A percentile compares a stretch with the other conserved stretches of the same genome.
These are phyloP conservation scores for Physeter macrocephalus DNA, from an alignment of 2,113 vertebrate genomes.

Conservation along the genomic window DNA sequence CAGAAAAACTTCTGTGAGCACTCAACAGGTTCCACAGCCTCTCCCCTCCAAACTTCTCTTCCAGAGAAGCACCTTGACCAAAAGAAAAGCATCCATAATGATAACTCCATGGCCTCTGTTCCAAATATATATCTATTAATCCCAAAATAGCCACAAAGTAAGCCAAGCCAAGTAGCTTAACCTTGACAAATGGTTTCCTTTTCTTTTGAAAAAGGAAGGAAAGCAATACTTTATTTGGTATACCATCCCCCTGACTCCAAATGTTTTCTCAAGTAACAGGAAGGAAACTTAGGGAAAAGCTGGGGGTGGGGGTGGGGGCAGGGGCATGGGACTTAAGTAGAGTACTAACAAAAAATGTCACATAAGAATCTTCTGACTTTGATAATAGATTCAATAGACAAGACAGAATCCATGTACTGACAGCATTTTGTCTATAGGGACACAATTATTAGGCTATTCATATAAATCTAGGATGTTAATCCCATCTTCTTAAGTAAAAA, in stretches of 20 bases:
- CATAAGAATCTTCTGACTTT: background rate
- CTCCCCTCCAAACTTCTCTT: background rate
- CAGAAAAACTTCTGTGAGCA: background rate
- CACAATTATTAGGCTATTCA: background rate
- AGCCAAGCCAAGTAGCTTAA: background rate
- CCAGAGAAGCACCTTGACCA: background rate
- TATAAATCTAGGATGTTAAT: background rate
- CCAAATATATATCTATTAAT: slow-evolving; percentile 16
- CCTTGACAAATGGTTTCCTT: background rate
- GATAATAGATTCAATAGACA: background rate
- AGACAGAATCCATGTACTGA: background rate
- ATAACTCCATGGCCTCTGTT: background rate
- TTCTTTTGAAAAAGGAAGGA: background rate
- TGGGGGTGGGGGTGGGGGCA: background rate
- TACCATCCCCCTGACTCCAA: background rate
- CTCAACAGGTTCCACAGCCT: background rate
- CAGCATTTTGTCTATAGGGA: background rate
- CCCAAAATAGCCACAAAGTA: background rate
- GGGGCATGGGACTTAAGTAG: background rate
- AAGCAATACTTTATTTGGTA: slow-evolving; percentile 5
- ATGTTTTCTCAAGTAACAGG: background rate
- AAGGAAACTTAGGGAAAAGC: background rate
- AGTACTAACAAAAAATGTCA: background rate
- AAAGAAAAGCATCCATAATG: background rate
- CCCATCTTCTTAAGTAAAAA: background rate